A percentile compares a stretch with the other conserved stretches of the same genome.
Conservation (phyloP, 2,888 invertebrate genomes). For the Gari tellinella region DNA sequence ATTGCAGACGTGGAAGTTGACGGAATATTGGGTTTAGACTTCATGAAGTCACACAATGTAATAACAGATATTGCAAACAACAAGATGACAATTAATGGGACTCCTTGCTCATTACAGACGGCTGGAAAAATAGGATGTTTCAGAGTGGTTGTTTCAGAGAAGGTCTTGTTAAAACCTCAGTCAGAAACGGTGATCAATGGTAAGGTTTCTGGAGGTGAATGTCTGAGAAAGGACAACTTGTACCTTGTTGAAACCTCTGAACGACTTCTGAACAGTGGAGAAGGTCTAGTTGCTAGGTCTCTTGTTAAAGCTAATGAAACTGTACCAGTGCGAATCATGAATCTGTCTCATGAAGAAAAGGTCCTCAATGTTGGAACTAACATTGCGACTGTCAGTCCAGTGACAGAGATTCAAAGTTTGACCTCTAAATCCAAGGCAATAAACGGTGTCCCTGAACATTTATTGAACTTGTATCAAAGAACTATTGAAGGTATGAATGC, state of each 20-base stretch:
- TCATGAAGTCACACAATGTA: slow-evolving; percentile 5
- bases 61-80: background rate
- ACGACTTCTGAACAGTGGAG: background rate
- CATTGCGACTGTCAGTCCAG: slow-evolving; percentile 1
- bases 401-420: background rate
- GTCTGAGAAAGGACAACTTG: background rate
- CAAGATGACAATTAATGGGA: background rate
- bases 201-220: slow-evolving; percentile 1
- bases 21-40: slow-evolving; percentile 3
- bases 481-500: background rate
- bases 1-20: slow-evolving; percentile 5
- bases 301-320: background rate
- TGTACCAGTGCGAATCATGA: slow-evolving; percentile 8
- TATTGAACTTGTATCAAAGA: slow-evolving; percentile 3
- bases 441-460: background rate
- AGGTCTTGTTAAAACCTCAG: background rate
- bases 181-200: slow-evolving; percentile 1
- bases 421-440: background rate
- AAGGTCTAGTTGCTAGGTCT: background rate
- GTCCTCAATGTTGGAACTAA: background rate
- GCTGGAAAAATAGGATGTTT: slow-evolving; percentile 7
- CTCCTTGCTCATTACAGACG: background rate
- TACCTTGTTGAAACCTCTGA: slow-evolving; percentile 5
- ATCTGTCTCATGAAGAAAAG: background rate
- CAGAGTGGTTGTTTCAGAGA: background rate